These are phyloP conservation scores for Peromyscus leucopus DNA, from an alignment of 2,113 vertebrate genomes.

Conservation along the genomic window DNA sequence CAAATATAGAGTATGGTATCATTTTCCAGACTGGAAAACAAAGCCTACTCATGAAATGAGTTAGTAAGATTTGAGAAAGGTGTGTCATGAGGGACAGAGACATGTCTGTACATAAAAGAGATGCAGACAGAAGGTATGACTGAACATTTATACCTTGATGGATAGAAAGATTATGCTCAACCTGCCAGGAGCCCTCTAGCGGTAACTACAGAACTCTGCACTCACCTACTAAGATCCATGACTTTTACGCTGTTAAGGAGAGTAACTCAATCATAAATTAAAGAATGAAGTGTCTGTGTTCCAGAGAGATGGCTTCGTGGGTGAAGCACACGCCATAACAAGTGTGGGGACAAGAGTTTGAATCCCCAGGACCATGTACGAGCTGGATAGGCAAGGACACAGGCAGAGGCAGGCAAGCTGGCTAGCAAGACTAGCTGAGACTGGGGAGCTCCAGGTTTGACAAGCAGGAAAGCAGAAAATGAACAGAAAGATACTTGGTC, in stretches of 20 bases:
- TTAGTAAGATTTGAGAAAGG: background rate
- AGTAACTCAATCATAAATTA: background rate
- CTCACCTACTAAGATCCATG: background rate
- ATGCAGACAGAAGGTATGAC: background rate
- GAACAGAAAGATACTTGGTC: background rate
- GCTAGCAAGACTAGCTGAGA: background rate
- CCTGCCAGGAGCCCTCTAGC: conserved; percentile 18
- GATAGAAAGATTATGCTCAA: background rate
- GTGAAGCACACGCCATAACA: no score
- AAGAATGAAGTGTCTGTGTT: background rate
- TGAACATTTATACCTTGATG: background rate
- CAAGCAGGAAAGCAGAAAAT: background rate
- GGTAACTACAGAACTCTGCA: background rate
- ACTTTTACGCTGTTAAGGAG: conserved; percentile 45
- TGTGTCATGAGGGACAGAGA: background rate
- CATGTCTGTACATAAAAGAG: background rate
- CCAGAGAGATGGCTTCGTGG: no score
- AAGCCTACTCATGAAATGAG: conserved; percentile 22
- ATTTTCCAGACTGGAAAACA: conserved; percentile 54
- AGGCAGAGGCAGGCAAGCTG: background rate
- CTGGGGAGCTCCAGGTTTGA: background rate
- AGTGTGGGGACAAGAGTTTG: background rate
- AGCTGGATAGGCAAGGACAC: background rate
- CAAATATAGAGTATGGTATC: conserved; percentile 56
- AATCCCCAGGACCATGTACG: no score